Evolutionary conservation across 2,888 invertebrate species (phyloP).

Genomic region (Tetrapedia diversipes): DNA sequence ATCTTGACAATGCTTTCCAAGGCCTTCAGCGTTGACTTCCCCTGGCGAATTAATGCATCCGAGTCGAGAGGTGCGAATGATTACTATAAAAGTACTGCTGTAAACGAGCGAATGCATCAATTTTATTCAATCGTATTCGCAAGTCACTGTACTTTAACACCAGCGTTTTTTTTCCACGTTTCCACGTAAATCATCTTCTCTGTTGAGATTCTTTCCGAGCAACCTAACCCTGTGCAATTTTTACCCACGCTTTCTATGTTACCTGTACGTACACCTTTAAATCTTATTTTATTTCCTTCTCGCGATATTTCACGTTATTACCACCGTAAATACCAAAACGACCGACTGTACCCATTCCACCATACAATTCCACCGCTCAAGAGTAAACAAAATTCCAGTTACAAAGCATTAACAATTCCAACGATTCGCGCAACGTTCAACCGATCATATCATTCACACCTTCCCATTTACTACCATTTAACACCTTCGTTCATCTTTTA

Average conservation of each 20-base stretch:
- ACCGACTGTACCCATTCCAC: too few relatives aligned
- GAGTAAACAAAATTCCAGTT: too few relatives aligned
- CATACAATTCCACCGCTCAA: too few relatives aligned
- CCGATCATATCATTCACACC: background rate
- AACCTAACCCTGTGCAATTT: too few relatives aligned
- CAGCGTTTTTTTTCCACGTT: background rate
- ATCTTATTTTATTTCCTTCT: too few relatives aligned
- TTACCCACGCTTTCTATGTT: too few relatives aligned
- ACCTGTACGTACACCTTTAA: too few relatives aligned
- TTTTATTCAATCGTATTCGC: constrained; percentile 16
- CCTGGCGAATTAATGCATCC: background rate
- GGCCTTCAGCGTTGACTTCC: background rate
- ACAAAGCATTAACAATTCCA: too few relatives aligned
- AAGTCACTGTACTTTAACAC: constrained; percentile 7
- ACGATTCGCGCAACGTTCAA: constrained; percentile 6
- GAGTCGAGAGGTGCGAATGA: constrained; percentile 4
- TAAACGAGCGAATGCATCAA: constrained; percentile 22
- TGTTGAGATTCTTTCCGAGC: background rate
- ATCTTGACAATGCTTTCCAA: constrained; percentile 22
- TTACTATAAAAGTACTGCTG: constrained; percentile 13
- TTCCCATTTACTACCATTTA: background rate
- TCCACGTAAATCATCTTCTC: background rate
- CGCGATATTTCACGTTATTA: too few relatives aligned
- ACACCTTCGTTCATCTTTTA: background rate
- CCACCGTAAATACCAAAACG: too few relatives aligned